Evolutionary conservation across 2,797 vertebrate species (phyloP).

Genomic region (Arctocebus calabarensis): DNA sequence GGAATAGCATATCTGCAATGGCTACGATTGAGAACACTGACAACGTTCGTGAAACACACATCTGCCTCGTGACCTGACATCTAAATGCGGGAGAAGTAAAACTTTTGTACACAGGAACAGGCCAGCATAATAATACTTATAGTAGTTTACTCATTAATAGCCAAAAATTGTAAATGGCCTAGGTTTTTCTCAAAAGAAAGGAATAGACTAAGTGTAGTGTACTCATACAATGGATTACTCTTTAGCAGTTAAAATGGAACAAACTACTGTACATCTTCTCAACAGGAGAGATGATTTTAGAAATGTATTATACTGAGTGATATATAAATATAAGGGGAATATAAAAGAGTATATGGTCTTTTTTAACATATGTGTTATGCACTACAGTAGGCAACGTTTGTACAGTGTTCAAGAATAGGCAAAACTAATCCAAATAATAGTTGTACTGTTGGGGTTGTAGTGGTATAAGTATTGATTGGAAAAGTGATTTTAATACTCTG

Average conservation of each 20-base stretch:
- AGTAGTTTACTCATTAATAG: not conserved
- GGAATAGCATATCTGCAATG: not conserved
- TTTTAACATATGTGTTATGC: not conserved
- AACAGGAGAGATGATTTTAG: not conserved
- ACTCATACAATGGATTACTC: not conserved
- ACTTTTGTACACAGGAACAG: not conserved
- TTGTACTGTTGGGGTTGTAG: not conserved
- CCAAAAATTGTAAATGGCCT: not conserved
- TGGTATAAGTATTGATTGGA: not conserved
- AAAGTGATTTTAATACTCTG: not conserved
- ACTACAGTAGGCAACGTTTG: not conserved
- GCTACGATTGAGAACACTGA: not conserved
- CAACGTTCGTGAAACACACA: not conserved
- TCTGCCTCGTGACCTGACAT: not conserved
- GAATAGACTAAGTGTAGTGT: not conserved
- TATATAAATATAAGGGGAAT: not conserved
- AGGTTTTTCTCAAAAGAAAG: not conserved
- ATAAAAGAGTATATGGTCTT: not conserved
- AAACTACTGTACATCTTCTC: not conserved
- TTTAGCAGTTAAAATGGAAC: conserved; percentile 7
- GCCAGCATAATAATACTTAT: not conserved
- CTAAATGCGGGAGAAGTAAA: not conserved
- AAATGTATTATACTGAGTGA: not conserved
- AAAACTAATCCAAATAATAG: not conserved
- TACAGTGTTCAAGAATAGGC: not conserved